A percentile compares a stretch with the other conserved stretches of the same genome.
These are phyloP conservation scores for Tinea trinotella DNA, from an alignment of 2,888 invertebrate species.

Conservation along the genomic window DNA sequence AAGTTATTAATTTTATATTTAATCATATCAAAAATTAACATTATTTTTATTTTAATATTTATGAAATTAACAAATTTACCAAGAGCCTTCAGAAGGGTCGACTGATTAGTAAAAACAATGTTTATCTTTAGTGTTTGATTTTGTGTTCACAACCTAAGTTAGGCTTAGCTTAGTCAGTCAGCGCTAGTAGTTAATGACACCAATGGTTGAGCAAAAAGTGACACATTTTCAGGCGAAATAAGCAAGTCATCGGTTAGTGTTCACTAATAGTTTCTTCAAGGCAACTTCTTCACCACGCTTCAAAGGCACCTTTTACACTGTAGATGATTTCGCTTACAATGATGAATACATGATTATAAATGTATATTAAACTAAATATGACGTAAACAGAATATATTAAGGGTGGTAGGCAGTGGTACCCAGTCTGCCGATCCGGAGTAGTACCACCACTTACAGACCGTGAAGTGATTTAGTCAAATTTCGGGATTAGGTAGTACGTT, in stretches of 20 bases:
- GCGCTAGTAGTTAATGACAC: background rate
- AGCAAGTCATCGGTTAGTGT: background rate
- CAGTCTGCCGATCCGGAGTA: no score
- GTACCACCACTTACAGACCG: no score
- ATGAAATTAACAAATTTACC: background rate
- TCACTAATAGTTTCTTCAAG: background rate
- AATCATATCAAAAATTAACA: no score
- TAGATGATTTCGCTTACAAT: no score
- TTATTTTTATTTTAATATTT: no score
- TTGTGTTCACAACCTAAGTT: background rate
- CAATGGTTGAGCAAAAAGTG: conserved; percentile 6
- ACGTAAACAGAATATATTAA: no score
- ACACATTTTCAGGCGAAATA: conserved; percentile 9
- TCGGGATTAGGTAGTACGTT: no score
- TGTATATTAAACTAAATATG: no score
- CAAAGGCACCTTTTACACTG: background rate
- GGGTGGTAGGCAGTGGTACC: no score
- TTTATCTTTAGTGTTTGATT: background rate
- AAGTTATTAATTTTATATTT: no score
- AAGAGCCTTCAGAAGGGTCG: background rate
- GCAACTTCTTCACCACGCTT: background rate
- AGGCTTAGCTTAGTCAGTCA: background rate
- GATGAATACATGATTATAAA: no score
- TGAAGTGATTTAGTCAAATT: no score
- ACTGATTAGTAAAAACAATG: background rate